Evolutionary conservation across 2,888 invertebrate species (phyloP).

Genomic region (Celastrina argiolus): DNA sequence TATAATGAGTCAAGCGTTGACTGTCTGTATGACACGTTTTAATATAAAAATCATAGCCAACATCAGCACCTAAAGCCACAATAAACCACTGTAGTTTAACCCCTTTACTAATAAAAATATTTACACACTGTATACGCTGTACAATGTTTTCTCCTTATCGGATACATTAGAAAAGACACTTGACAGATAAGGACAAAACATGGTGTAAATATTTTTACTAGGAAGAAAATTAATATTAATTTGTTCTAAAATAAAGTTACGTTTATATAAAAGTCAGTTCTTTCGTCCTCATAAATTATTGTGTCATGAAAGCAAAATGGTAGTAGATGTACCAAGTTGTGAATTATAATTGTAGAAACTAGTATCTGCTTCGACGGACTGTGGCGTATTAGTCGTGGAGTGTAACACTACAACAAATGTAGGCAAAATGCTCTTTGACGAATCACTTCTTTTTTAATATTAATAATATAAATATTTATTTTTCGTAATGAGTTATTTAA

Average conservation of each 20-base stretch:
- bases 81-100: slow-evolving; percentile 4
- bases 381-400: neutral
- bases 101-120: too few species aligned
- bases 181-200: too few species aligned
- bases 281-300: slow-evolving; percentile 24
- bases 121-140: too few species aligned
- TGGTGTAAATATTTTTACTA: too few species aligned
- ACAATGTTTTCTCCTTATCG: too few species aligned
- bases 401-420: neutral
- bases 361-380: neutral
- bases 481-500: too few species aligned
- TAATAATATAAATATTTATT: too few species aligned
- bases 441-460: neutral
- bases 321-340: slow-evolving; percentile 37
- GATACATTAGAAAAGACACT: too few species aligned
- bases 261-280: slow-evolving; percentile 33
- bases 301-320: slow-evolving; percentile 27
- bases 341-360: slow-evolving; percentile 32
- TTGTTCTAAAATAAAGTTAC: slow-evolving; percentile 18
- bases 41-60: slow-evolving; percentile 8
- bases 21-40: neutral
- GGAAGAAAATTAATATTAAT: too few species aligned
- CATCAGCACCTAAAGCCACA: slow-evolving; percentile 1
- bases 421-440: neutral
- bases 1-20: neutral